phyloP scores from a whole-genome alignment of 1,140 invertebrate species.

The Neodiprion lecontei region DNA sequence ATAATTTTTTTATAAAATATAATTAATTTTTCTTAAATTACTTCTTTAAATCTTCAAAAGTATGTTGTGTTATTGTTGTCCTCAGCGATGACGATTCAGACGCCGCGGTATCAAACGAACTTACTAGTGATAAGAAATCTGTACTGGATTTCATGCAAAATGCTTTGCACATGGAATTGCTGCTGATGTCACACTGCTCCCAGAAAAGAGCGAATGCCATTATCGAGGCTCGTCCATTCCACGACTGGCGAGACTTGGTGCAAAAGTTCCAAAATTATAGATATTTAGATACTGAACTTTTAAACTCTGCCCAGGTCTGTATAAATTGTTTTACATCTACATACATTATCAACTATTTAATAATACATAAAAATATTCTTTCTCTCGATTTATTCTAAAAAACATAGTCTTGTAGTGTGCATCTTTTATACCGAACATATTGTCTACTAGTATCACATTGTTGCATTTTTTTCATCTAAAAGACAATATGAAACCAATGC shows the following conservation, averaged over 20 bases:
- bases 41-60: too few species aligned
- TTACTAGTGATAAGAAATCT: slow-evolving; percentile 72
- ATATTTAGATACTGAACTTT: slow-evolving; percentile 71
- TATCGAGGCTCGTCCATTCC: slow-evolving; percentile 72
- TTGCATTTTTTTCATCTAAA: too few species aligned
- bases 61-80: too few species aligned
- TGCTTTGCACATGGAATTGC: slow-evolving; percentile 70
- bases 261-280: slow-evolving; percentile 74
- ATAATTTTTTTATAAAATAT: too few species aligned
- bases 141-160: slow-evolving; percentile 81
- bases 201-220: slow-evolving; percentile 77
- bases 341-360: too few species aligned
- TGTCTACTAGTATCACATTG: too few species aligned
- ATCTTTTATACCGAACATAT: too few species aligned
- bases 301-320: slow-evolving; percentile 73
- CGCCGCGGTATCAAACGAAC: slow-evolving; percentile 71
- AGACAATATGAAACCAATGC: too few species aligned
- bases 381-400: too few species aligned
- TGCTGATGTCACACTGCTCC: slow-evolving; percentile 72
- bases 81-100: slow-evolving; percentile 76
- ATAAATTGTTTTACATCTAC: not conserved
- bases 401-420: too few species aligned
- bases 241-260: slow-evolving; percentile 76
- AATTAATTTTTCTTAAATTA: too few species aligned
- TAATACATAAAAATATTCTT: too few species aligned